Conservation (phyloP, 1,140 invertebrate species). For the Macrobrachium nipponense region DNA sequence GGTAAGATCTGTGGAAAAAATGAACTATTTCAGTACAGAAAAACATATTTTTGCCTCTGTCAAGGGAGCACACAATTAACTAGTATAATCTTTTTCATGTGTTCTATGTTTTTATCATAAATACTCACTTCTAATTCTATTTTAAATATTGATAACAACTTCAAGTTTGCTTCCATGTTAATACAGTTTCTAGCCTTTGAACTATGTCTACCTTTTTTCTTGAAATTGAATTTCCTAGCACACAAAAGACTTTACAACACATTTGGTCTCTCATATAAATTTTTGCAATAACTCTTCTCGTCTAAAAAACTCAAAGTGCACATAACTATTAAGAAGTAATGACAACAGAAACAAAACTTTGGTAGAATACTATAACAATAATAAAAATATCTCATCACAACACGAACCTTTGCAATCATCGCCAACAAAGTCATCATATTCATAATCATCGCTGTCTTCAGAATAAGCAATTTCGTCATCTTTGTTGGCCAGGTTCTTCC, state of each 20-base stretch:
- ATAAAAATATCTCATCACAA: not conserved
- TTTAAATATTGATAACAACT: too few relatives aligned
- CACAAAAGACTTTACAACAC: too few relatives aligned
- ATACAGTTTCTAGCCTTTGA: not conserved
- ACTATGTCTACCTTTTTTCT: not conserved
- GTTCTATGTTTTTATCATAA: too few relatives aligned
- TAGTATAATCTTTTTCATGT: too few relatives aligned
- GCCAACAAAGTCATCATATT: not conserved
- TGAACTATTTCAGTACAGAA: not conserved
- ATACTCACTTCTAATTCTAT: too few relatives aligned
- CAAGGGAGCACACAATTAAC: too few relatives aligned
- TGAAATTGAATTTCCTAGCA: too few relatives aligned
- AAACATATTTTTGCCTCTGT: not conserved
- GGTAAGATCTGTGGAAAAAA: not conserved
- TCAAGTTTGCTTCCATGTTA: too few relatives aligned
- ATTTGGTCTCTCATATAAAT: too few relatives aligned
- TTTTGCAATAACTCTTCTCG: too few relatives aligned
- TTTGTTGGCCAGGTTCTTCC: not conserved
- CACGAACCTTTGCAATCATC: not conserved
- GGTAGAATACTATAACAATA: not conserved
- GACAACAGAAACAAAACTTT: not conserved
- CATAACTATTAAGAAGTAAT: not conserved
- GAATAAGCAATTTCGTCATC: not conserved
- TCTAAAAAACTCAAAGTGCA: too few relatives aligned
- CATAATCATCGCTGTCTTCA: not conserved